phyloP scores from a whole-genome alignment of 2,797 vertebrate genomes.

The Micrastur ruficollis region DNA sequence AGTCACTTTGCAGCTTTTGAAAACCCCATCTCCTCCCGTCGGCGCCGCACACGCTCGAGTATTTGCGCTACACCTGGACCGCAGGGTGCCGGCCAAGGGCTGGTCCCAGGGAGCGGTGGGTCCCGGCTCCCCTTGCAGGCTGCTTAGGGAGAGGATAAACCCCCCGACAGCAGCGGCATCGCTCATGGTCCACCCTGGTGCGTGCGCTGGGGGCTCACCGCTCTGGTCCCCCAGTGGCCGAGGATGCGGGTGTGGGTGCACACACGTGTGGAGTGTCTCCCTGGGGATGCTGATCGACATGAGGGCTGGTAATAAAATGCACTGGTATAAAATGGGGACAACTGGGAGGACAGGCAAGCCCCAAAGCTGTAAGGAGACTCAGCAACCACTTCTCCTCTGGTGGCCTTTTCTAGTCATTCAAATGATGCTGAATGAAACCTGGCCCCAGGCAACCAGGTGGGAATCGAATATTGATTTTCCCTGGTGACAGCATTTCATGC shows the following conservation, averaged over 20 bases:
- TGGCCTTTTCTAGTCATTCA: background rate
- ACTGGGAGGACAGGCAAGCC: background rate
- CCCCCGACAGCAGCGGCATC: fast-evolving
- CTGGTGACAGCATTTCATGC: background rate
- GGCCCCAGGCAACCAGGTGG: background rate
- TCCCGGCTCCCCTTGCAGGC: fast-evolving
- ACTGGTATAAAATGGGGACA: background rate
- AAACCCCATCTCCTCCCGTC: background rate
- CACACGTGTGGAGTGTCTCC: fast-evolving
- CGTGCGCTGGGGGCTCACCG: fast-evolving
- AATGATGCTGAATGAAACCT: background rate
- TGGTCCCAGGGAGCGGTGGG: background rate
- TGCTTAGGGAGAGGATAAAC: background rate
- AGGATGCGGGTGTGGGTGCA: fast-evolving
- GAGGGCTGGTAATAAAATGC: background rate
- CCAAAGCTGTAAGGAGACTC: background rate
- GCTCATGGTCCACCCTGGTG: fast-evolving
- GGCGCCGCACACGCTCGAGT: background rate
- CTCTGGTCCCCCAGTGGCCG: background rate
- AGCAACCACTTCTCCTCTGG: fast-evolving
- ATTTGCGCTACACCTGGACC: fast-evolving
- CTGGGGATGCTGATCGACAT: fast-evolving
- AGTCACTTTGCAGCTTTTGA: background rate
- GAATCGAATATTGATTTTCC: background rate
- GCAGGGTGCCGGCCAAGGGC: fast-evolving